Percentiles rank a stretch among this genome's conserved stretches.
phyloP scores from a whole-genome alignment of 2,797 vertebrate species.

The Platyrinchus mystaceus region DNA sequence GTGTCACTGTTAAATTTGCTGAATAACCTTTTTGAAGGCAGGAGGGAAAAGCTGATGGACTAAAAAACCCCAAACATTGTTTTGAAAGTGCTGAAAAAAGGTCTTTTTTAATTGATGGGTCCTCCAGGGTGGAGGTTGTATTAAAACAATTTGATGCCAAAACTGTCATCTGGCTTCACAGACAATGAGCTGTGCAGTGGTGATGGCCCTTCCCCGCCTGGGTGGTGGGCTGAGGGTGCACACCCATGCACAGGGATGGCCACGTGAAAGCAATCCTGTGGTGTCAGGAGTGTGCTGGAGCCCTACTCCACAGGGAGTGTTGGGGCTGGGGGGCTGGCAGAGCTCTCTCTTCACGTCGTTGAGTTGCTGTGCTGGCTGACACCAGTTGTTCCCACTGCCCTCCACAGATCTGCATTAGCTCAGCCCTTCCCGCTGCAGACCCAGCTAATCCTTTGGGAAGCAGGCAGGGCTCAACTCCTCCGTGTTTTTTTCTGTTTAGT shows the following conservation, averaged over 20 bases:
- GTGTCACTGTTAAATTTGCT: neutral
- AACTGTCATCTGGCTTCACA: accelerated
- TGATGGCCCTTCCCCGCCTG: neutral
- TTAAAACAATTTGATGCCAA: neutral
- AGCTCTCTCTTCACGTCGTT: accelerated
- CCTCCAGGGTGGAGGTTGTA: no score
- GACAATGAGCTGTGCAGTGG: accelerated
- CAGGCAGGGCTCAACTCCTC: neutral
- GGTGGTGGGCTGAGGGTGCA: neutral
- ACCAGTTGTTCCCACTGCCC: neutral
- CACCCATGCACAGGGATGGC: neutral
- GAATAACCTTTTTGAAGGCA: neutral
- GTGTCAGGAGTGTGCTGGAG: neutral
- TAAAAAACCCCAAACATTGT: neutral
- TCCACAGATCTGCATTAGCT: neutral
- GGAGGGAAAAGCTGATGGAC: neutral
- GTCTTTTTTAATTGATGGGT: accelerated
- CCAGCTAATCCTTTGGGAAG: neutral
- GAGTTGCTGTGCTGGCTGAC: neutral
- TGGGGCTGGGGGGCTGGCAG: neutral
- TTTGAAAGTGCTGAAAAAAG: neutral
- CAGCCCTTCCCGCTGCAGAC: neutral
- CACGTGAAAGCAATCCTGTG: neutral
- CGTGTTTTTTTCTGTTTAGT: neutral
- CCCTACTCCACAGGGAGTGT: accelerated